Conservation (phyloP, 2,888 invertebrate species). For the Dryomyza anilis region DNA sequence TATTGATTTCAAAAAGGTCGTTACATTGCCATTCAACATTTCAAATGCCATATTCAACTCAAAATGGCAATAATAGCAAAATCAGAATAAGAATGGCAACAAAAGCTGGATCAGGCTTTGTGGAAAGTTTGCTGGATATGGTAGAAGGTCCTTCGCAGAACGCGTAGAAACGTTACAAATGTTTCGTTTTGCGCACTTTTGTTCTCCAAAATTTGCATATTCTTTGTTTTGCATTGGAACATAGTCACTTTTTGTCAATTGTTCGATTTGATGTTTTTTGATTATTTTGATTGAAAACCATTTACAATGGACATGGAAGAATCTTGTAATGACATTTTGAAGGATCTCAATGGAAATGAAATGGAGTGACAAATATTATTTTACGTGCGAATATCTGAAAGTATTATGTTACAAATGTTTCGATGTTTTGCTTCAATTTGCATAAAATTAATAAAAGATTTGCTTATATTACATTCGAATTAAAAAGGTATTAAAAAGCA, state of each 20-base stretch:
- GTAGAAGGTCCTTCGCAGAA: neutral
- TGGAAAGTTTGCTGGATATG: neutral
- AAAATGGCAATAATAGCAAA: slow-evolving; percentile 8
- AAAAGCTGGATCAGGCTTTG: slow-evolving; percentile 18
- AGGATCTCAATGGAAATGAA: neutral
- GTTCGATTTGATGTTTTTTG: slow-evolving; percentile 17
- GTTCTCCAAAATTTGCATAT: slow-evolving; percentile 1
- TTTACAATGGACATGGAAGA: neutral
- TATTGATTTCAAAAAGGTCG: slow-evolving; percentile 19
- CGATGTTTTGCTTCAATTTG: neutral
- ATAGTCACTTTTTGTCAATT: neutral
- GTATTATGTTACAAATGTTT: neutral
- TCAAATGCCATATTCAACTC: no score
- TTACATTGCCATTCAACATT: neutral
- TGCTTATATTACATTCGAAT: no score
- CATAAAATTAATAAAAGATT: no score
- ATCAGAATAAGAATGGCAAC: slow-evolving; percentile 19
- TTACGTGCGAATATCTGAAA: slow-evolving; percentile 6
- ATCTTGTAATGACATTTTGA: neutral
- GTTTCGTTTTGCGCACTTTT: neutral
- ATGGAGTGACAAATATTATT: slow-evolving; percentile 16
- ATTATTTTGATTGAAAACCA: slow-evolving; percentile 10
- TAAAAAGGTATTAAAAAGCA: no score
- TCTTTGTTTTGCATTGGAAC: neutral
- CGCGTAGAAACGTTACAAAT: slow-evolving; percentile 1